phyloP scores from a whole-genome alignment of 2,888 invertebrate species.

The Leucozona laternaria region DNA sequence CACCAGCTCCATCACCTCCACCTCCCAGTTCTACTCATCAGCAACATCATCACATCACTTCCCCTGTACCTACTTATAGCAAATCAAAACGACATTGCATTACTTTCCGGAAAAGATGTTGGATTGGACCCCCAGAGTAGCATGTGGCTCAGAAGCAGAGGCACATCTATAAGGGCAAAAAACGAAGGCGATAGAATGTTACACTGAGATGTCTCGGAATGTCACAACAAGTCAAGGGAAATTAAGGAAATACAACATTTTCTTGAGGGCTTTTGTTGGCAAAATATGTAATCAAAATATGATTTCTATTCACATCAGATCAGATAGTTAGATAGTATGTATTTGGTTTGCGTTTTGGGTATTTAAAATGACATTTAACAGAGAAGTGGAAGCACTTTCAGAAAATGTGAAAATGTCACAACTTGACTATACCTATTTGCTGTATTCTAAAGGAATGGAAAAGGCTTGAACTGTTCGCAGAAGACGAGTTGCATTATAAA shows the following conservation, averaged over 20 bases:
- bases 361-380: slow-evolving; percentile 36
- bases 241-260: slow-evolving; percentile 64
- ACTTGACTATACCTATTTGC: not conserved
- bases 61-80: slow-evolving; percentile 52
- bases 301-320: slow-evolving; percentile 44
- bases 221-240: slow-evolving; percentile 69
- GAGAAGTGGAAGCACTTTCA: slow-evolving; percentile 1
- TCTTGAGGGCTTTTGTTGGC: slow-evolving; percentile 61
- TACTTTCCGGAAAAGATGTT: slow-evolving; percentile 68
- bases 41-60: slow-evolving; percentile 48
- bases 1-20: not conserved
- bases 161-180: slow-evolving; percentile 13
- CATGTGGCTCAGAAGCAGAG: not conserved
- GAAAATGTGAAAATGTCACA: slow-evolving; percentile 30
- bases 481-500: not conserved
- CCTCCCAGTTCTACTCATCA: not conserved
- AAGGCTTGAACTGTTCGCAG: not conserved
- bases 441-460: not conserved
- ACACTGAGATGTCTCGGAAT: slow-evolving; percentile 54
- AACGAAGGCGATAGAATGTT: slow-evolving; percentile 44
- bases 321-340: slow-evolving; percentile 14
- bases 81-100: slow-evolving; percentile 71
- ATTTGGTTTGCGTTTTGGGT: slow-evolving; percentile 23
- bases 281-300: slow-evolving; percentile 54
- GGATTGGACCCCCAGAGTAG: slow-evolving; percentile 27